A percentile compares a stretch with the other conserved stretches of the same genome.
Conservation (phyloP, 2,797 vertebrate species). For the Fistularia commersonii region DNA sequence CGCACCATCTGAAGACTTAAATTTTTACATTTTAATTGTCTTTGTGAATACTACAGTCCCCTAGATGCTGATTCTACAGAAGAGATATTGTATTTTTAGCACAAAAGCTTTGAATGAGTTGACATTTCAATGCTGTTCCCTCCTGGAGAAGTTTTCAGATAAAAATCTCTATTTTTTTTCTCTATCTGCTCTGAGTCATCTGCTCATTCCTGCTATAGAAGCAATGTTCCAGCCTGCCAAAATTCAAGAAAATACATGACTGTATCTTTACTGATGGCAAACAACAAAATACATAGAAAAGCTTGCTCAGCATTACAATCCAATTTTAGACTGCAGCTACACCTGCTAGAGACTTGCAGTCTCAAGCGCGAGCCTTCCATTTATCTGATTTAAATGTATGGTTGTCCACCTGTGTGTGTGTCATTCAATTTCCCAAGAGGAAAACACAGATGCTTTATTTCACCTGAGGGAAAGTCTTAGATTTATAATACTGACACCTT, state of each 20-base stretch:
- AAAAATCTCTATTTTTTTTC: slow-evolving; percentile 40
- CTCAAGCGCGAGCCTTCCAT: slow-evolving; percentile 2
- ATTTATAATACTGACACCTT: slow-evolving; percentile 27
- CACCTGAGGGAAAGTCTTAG: slow-evolving; percentile 18
- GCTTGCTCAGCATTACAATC: slow-evolving; percentile 48
- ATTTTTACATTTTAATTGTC: slow-evolving; percentile 4
- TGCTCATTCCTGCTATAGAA: slow-evolving; percentile 30
- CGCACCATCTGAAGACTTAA: neutral
- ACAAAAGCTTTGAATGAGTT: slow-evolving; percentile 27
- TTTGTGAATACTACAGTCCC: slow-evolving; percentile 19
- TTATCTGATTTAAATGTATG: slow-evolving; percentile 25
- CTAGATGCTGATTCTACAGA: slow-evolving; percentile 7
- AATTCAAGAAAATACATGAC: slow-evolving; percentile 26
- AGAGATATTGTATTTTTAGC: slow-evolving; percentile 11
- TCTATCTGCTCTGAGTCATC: slow-evolving; percentile 44
- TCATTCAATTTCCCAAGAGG: slow-evolving; percentile 15
- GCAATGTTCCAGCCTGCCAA: slow-evolving; percentile 22
- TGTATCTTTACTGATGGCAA: slow-evolving; percentile 45
- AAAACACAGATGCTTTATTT: slow-evolving; percentile 23
- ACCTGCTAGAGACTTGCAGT: slow-evolving; percentile 10
- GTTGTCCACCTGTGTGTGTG: slow-evolving; percentile 12
- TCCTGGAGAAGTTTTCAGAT: slow-evolving; percentile 36
- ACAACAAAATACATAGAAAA: slow-evolving; percentile 41
- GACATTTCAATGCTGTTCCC: slow-evolving; percentile 34
- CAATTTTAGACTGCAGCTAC: slow-evolving; percentile 36